phyloP scores from a whole-genome alignment of 2,797 vertebrate species.

The Phataginus tricuspis region DNA sequence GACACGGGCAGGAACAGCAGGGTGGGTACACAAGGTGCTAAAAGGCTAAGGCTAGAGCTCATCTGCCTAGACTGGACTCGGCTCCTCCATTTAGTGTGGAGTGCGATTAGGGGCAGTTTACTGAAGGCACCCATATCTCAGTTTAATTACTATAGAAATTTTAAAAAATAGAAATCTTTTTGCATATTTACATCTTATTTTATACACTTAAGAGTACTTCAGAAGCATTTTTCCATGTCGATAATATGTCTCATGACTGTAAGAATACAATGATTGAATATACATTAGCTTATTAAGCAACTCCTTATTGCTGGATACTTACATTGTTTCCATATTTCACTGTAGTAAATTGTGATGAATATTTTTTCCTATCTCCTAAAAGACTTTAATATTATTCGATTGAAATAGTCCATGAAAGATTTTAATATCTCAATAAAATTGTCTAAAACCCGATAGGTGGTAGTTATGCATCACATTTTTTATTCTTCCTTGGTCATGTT shows the following conservation, averaged over 20 bases:
- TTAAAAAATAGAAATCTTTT: conserved; percentile 1
- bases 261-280: neutral
- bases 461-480: conserved; percentile 4
- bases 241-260: neutral
- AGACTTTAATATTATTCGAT: neutral
- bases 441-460: neutral
- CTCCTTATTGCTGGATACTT: neutral
- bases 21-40: neutral
- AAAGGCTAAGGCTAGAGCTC: neutral
- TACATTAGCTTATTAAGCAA: neutral
- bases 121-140: neutral
- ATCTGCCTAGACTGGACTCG: neutral
- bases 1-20: neutral
- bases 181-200: conserved; percentile 17
- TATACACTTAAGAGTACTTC: neutral
- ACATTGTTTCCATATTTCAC: neutral
- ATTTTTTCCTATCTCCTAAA: conserved; percentile 13
- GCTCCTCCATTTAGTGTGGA: neutral
- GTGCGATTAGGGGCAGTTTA: neutral
- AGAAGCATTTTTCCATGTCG: neutral
- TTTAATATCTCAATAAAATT: conserved; percentile 25
- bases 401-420: conserved; percentile 26
- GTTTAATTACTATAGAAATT: neutral
- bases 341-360: neutral
- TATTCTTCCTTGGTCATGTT: neutral